Base-by-base conservation (phyloP, 2,797 vertebrate species). In the Uromys caudimaculatus region DNA sequence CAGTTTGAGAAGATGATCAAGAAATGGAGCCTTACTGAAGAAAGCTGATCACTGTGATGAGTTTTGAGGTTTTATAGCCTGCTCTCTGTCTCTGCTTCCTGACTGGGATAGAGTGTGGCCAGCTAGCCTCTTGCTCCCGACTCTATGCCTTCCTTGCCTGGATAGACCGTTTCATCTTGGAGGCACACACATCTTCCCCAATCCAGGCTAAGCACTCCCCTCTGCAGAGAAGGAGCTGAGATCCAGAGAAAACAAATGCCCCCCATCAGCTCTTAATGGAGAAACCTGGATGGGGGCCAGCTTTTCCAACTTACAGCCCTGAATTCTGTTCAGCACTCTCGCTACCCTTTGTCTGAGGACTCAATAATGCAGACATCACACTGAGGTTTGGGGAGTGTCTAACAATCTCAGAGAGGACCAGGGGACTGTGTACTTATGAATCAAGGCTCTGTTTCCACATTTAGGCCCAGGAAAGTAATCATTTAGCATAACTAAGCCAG, bases 401-500 rank as follows among this genome's bases (percentile, higher is more conserved):
- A 17, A 44, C 79, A 47, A n/a, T 32, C 1, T 6, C 41, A 81
- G 58, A 0, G 0, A 79, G 89, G 76, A 82, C 64, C 71, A 69
- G 58, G 41, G 44, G n/a, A 62, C 58, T 79, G 29, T n/a, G 77
- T 56, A 87, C 95, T 93, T 93, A 93, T 88, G 96, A 95, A 91
- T 71, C 0, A 6, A 81, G 71, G 56, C 21, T 24, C 50, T 62
- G 62, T 75, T 93, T 82, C 60, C 91, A 89, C 1, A 0, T 84
- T 76, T 24, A 17, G 47, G 64, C 82, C 47, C 0, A 0, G 64
- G 76, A 75, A 84, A 78, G 84, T 87, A 69, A 64, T 95, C 93
- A 58, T 32, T 93, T 95, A 95, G 76, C 82, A 81, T 95, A 93
- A 97, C 77, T 82, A 97, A 97, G n/a, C 79, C 79, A 73, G 86